Conservation (phyloP, 2,113 vertebrate species). For the Herpailurus yagouaroundi region DNA sequence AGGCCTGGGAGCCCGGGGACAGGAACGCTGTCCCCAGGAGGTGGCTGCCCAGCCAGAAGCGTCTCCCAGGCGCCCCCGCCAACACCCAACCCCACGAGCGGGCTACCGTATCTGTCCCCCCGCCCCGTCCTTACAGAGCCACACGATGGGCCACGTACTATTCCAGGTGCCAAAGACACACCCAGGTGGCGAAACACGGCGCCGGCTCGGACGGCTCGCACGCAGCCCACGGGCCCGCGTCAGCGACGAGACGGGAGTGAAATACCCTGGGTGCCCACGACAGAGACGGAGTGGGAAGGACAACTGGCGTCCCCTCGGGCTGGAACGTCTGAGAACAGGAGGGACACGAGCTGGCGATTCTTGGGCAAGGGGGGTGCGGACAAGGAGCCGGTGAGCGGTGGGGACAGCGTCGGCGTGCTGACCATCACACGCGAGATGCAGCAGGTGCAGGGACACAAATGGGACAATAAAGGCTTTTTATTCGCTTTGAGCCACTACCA, state of each 20-base stretch:
- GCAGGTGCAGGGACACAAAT: not conserved
- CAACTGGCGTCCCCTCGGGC: not conserved
- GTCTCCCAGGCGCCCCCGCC: no score
- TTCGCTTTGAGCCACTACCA: not conserved
- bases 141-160: rapidly evolving
- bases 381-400: not conserved
- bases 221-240: rapidly evolving
- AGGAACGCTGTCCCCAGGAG: rapidly evolving
- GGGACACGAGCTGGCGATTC: not conserved
- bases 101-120: no score
- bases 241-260: not conserved
- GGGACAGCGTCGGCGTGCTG: not conserved
- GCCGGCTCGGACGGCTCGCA: not conserved
- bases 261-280: rapidly evolving
- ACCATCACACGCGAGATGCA: rapidly evolving
- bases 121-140: rapidly evolving
- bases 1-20: no score
- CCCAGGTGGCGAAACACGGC: rapidly evolving
- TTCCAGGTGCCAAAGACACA: rapidly evolving
- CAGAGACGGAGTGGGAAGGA: no score
- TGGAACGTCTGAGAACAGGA: not conserved
- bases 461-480: not conserved
- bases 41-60: not conserved
- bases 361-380: rapidly evolving
- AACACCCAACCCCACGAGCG: rapidly evolving